These are phyloP conservation scores for Chelonoidis abingdonii DNA, from an alignment of 2,113 vertebrate genomes.

Conservation along the genomic window DNA sequence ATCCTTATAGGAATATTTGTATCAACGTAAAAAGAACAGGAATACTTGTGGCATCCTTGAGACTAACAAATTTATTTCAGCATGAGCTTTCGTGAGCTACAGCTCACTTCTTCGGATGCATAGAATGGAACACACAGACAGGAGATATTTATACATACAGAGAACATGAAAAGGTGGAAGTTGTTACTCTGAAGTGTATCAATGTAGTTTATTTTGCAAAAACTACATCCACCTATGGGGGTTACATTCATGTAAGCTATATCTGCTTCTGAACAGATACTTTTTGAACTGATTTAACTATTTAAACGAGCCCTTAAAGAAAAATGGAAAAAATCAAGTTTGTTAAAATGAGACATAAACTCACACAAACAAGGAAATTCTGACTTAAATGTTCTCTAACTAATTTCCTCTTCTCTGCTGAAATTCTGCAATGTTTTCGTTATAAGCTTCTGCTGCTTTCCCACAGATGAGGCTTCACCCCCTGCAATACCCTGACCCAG, in stretches of 20 bases:
- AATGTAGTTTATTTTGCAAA: background rate
- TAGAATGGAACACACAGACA: too few species aligned
- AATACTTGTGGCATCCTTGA: too few species aligned
- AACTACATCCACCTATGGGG: background rate
- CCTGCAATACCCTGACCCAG: background rate
- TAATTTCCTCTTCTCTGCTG: fast-evolving
- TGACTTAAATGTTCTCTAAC: background rate
- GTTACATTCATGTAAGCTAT: background rate
- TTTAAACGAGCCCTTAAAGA: fast-evolving
- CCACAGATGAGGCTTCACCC: background rate
- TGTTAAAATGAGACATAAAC: fast-evolving
- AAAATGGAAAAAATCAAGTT: fast-evolving
- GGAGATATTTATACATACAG: too few species aligned
- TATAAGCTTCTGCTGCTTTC: fast-evolving
- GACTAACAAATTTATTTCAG: too few species aligned
- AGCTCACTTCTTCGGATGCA: too few species aligned
- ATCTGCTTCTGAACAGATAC: background rate
- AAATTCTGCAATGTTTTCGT: fast-evolving
- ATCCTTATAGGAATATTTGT: background rate
- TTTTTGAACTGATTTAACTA: background rate
- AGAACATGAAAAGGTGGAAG: too few species aligned
- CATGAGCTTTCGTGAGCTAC: too few species aligned
- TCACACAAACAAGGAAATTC: fast-evolving
- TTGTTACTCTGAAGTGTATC: background rate
- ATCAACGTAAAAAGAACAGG: background rate